These are phyloP conservation scores for Recurvirostra avosetta DNA, from an alignment of 2,113 vertebrate species.

Conservation along the genomic window DNA sequence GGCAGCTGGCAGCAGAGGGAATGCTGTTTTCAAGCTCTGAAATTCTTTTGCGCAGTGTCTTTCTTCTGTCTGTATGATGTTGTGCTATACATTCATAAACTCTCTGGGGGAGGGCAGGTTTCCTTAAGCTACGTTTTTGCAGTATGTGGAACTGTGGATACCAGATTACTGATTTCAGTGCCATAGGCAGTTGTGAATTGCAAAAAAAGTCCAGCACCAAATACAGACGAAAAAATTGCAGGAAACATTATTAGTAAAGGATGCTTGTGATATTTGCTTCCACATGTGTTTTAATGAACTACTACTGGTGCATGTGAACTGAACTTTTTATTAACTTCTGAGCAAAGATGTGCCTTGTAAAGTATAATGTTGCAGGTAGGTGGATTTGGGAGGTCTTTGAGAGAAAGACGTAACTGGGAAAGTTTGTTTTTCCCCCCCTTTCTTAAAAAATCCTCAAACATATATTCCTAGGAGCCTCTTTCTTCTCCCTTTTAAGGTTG, in stretches of 20 bases:
- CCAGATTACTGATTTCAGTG: neutral
- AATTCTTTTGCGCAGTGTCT: neutral
- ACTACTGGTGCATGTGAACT: neutral
- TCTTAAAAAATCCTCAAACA: neutral
- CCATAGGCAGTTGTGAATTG: neutral
- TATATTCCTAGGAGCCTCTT: neutral
- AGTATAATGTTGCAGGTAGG: neutral
- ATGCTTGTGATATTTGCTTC: neutral
- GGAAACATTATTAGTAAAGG: neutral
- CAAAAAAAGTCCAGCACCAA: neutral
- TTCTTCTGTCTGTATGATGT: neutral
- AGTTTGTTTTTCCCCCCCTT: neutral
- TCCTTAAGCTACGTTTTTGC: neutral
- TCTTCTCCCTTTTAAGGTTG: neutral
- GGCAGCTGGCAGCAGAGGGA: neutral
- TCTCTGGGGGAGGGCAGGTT: neutral
- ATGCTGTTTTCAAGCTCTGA: neutral
- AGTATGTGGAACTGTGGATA: neutral
- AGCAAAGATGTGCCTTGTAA: neutral
- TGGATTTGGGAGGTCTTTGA: neutral
- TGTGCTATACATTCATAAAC: neutral
- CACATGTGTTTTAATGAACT: neutral
- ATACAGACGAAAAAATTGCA: neutral
- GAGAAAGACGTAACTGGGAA: neutral
- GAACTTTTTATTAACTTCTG: neutral